These are phyloP conservation scores for Pedetes capensis DNA, from an alignment of 2,113 vertebrate species.

Conservation along the genomic window DNA sequence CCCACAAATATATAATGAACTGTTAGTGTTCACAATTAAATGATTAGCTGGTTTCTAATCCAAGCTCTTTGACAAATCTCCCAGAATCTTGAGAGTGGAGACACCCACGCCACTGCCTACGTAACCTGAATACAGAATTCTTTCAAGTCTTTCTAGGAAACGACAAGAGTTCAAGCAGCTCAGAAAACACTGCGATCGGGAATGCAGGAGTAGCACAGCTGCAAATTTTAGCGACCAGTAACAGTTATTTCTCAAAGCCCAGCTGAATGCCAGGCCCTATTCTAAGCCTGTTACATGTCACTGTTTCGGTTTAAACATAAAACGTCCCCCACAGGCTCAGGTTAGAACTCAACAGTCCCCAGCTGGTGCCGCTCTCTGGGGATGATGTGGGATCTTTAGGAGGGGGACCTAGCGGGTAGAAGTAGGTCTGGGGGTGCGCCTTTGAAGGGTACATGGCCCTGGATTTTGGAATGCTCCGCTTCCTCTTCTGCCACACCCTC, in stretches of 20 bases:
- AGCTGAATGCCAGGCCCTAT: not conserved
- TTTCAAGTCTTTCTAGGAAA: not conserved
- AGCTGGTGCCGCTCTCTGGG: too few relatives aligned
- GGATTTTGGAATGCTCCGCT: too few relatives aligned
- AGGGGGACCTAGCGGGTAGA: too few relatives aligned
- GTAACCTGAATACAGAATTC: not conserved
- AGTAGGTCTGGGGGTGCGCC: too few relatives aligned
- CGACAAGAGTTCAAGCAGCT: not conserved
- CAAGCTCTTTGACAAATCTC: not conserved
- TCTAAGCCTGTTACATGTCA: too few relatives aligned
- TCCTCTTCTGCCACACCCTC: too few relatives aligned
- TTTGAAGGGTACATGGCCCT: too few relatives aligned
- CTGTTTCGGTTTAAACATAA: too few relatives aligned
- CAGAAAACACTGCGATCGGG: conserved; percentile 12
- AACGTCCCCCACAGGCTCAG: too few relatives aligned
- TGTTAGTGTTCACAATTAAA: not conserved
- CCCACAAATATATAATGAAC: not conserved
- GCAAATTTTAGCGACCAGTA: not conserved
- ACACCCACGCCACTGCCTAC: not conserved
- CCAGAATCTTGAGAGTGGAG: not conserved
- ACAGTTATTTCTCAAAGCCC: not conserved
- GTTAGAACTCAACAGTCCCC: too few relatives aligned
- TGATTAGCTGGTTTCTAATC: conserved; percentile 13
- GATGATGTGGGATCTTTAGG: too few relatives aligned
- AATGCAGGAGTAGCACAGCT: not conserved